phyloP scores from a whole-genome alignment of 2,797 vertebrate species.

The Propithecus perrieri region DNA sequence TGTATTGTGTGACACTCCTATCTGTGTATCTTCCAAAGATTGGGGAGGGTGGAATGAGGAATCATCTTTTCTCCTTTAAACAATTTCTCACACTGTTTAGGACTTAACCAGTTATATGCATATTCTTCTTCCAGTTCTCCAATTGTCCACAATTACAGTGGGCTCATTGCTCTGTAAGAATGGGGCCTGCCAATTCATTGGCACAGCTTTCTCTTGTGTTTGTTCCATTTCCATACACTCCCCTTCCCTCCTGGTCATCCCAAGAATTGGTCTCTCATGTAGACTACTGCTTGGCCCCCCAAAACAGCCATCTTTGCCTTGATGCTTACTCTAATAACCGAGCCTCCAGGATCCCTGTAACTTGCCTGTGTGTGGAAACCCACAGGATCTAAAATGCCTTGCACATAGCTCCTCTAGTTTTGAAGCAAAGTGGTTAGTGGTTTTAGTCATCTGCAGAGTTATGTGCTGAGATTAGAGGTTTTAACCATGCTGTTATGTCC shows the following conservation, averaged over 20 bases:
- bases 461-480: background rate
- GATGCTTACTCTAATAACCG: background rate
- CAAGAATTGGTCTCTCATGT: background rate
- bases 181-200: background rate
- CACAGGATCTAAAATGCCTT: background rate
- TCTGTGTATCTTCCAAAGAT: constrained; percentile 16
- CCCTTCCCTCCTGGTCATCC: background rate
- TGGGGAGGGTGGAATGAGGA: background rate
- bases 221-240: background rate
- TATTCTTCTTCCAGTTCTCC: background rate
- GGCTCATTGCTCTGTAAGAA: background rate
- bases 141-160: background rate
- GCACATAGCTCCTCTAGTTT: background rate
- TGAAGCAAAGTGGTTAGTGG: background rate
- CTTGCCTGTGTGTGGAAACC: background rate
- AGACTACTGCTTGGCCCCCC: accelerated
- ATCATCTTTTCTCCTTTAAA: constrained; percentile 38
- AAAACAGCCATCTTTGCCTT: background rate
- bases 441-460: background rate
- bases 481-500: background rate
- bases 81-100: background rate
- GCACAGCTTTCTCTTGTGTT: background rate
- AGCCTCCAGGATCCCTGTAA: background rate
- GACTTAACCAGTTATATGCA: background rate
- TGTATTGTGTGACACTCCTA: background rate